phyloP scores from a whole-genome alignment of 2,113 vertebrate genomes.

The Phoenicopterus ruber region DNA sequence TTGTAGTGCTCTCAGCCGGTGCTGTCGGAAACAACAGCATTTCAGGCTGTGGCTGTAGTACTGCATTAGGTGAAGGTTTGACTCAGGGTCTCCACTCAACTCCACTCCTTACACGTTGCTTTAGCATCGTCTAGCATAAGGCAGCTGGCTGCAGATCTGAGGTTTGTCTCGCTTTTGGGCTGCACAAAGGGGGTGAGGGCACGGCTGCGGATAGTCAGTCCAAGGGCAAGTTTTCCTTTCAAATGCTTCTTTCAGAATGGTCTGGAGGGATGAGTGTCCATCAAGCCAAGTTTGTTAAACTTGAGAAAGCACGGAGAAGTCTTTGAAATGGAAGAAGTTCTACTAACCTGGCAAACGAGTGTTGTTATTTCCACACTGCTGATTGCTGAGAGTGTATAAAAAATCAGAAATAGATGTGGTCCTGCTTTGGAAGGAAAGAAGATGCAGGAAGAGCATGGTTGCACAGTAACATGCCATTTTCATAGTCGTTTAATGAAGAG shows the following conservation, averaged over 20 bases:
- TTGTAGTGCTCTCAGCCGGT: background rate
- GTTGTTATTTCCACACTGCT: background rate
- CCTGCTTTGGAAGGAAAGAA: background rate
- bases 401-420: background rate
- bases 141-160: background rate
- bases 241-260: background rate
- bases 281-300: background rate
- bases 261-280: background rate
- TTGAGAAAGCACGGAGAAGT: background rate
- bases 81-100: background rate
- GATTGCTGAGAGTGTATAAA: background rate
- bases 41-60: background rate
- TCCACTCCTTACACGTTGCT: background rate
- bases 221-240: background rate
- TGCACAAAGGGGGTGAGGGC: rapidly evolving
- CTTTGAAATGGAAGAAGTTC: background rate
- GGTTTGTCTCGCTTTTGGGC: background rate
- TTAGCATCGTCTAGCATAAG: background rate
- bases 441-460: background rate
- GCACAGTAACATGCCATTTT: background rate
- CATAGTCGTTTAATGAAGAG: background rate
- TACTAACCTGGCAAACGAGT: background rate
- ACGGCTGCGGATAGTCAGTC: background rate
- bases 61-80: background rate
- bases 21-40: background rate